phyloP scores from a whole-genome alignment of 2,113 vertebrate genomes.

The Syrrhaptes paradoxus region DNA sequence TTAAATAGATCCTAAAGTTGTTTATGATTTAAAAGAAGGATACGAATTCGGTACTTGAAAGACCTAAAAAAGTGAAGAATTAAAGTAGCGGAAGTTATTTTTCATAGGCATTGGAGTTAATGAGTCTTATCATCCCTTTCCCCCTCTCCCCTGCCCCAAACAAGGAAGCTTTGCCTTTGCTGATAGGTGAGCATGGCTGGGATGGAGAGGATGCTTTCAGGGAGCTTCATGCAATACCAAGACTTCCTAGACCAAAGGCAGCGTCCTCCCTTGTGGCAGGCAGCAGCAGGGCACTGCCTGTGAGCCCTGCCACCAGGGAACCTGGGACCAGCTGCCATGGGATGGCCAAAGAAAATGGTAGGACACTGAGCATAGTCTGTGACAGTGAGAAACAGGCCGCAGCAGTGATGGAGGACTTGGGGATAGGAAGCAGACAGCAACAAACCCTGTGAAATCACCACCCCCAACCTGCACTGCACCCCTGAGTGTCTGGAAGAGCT shows the following conservation, averaged over 20 bases:
- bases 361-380: background rate
- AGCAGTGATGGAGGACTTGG: background rate
- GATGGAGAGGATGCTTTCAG: background rate
- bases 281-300: background rate
- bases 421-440: background rate
- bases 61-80: background rate
- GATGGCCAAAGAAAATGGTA: background rate
- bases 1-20: background rate
- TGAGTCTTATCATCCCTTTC: background rate
- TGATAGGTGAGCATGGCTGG: background rate
- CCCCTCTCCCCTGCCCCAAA: background rate
- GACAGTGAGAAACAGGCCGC: accelerated
- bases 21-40: background rate
- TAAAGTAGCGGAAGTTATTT: background rate
- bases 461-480: background rate
- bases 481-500: background rate
- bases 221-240: background rate
- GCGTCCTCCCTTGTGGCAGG: background rate
- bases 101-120: background rate
- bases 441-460: background rate
- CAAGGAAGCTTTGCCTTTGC: background rate
- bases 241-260: background rate
- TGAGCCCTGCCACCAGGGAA: accelerated
- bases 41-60: background rate
- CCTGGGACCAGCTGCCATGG: background rate